These are phyloP conservation scores for Hydractinia echinata DNA, from an alignment of 30 jellyfish, hydroid and myxozoan species.

Conservation along the genomic window DNA sequence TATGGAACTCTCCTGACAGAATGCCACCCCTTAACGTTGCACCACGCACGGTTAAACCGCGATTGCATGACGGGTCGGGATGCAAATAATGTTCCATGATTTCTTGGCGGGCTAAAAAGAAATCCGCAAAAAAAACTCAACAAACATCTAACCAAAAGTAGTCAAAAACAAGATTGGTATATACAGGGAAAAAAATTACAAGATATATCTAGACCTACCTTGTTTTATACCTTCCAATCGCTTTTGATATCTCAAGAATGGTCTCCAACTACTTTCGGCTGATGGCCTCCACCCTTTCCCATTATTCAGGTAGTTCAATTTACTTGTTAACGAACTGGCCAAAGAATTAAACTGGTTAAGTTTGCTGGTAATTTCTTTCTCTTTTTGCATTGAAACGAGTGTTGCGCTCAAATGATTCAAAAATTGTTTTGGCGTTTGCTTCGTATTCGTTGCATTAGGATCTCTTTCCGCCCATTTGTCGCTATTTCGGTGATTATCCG, in stretches of 20 bases:
- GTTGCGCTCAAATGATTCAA: neutral
- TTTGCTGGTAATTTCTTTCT: neutral
- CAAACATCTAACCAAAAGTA: neutral
- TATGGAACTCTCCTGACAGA: constrained; percentile 85
- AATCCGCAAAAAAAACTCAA: neutral
- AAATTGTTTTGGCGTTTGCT: neutral
- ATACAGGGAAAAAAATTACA: neutral
- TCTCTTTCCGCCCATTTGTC: constrained; percentile 10
- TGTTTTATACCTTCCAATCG: neutral
- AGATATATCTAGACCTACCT: neutral
- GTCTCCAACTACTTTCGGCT: neutral
- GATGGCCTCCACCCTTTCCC: neutral
- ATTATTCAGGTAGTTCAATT: neutral
- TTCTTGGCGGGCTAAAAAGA: constrained; percentile 43
- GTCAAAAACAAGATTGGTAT: neutral
- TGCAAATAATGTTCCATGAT: neutral
- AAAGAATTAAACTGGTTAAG: neutral
- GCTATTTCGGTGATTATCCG: neutral
- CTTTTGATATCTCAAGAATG: neutral
- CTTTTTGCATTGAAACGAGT: neutral
- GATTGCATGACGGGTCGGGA: constrained; percentile 48
- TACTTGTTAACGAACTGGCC: neutral
- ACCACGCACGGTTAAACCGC: constrained; percentile 81
- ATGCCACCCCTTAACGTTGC: constrained; percentile 94
- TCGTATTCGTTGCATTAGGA: neutral